Evolutionary conservation across 2,113 vertebrate species (phyloP), one percentile per base, ranked within the genome.

Genomic region (Mastomys coucha): DNA sequence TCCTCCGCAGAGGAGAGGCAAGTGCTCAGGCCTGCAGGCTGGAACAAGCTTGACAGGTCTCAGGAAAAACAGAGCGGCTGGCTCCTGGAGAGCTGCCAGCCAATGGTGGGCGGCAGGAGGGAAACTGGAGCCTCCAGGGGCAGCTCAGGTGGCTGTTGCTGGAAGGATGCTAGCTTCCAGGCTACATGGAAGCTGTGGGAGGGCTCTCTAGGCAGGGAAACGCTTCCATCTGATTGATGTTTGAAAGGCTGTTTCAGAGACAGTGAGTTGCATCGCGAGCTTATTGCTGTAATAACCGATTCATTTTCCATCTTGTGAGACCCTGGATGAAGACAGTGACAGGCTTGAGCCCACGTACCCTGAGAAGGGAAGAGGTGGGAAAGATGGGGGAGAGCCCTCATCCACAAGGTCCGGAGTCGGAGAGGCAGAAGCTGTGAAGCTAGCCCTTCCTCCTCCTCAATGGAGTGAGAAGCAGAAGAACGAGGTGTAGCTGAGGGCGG

Each of bases 171-270:
- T 58, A 26, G 69, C 87, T 92, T 93, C 89, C 77, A 65, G 82
- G 63, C 72, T 49, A 39, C 90, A 91, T 7, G 22, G 87, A 97
- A 92, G 75, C 60, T 26, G 42, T 60, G 81, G 56, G 63, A n/a
- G 5, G 4, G 36, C n/a, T 58, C 53, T 84, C 75, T 33, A 81
- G 69, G 53, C 42, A 65, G 84, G 56, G 89, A 94, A 87, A 42
- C 36, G 11, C 53, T 11, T 67, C 6, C 1, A 28, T 78, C 75
- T 86, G 86, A 94, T 75, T 89, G 72, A 45, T 51, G 72, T 89
- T 91, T 89, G 85, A 75, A 97, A 95, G 76, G 36, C 65, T 88
- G 22, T 77, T 87, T 94, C 80, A 8, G 56, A 94, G 49, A n/a
- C 12, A 45, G n/a, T 49, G 58, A 80, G 63, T 85, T 42, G 72